A percentile compares a stretch with the other conserved stretches of the same genome.
phyloP scores from a whole-genome alignment of 2,888 invertebrate species.

The Dicyrtomina minuta region DNA sequence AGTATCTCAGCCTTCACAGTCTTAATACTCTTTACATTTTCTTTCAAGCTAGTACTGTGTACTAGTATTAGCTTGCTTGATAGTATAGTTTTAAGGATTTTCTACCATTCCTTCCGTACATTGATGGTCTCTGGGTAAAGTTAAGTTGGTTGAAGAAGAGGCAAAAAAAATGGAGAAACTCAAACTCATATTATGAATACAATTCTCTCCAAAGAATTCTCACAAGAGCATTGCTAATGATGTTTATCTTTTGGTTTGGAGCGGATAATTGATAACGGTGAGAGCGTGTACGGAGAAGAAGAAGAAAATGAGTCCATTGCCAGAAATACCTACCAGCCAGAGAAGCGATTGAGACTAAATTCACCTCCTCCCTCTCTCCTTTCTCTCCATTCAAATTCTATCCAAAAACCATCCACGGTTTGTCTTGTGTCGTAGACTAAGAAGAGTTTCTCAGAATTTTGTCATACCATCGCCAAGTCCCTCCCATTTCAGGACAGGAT shows the following conservation, averaged over 20 bases:
- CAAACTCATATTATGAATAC: constrained; percentile 16
- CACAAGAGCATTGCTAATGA: constrained; percentile 45
- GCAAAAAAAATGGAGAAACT: background rate
- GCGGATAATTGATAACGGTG: constrained; percentile 45
- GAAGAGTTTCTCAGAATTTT: constrained; percentile 15
- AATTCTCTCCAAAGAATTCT: constrained; percentile 38
- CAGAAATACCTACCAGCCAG: constrained; percentile 41
- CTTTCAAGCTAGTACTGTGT: no score
- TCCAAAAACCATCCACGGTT: background rate
- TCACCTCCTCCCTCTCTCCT: constrained; percentile 27
- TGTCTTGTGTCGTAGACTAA: no score
- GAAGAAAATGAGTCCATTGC: constrained; percentile 37
- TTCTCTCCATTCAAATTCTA: constrained; percentile 11
- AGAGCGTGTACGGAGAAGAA: no score
- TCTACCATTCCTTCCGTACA: no score
- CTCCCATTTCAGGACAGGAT: constrained; percentile 30
- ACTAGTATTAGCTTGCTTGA: no score
- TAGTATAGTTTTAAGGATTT: no score
- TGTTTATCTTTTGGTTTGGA: constrained; percentile 46
- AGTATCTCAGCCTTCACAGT: no score
- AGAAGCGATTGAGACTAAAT: constrained; percentile 30
- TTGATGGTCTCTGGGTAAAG: no score
- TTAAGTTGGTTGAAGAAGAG: no score
- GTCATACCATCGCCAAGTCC: constrained; percentile 34
- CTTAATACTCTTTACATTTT: no score